A percentile compares a stretch with the other conserved stretches of the same genome.
These are phyloP conservation scores for Nephotettix cincticeps DNA, from an alignment of 1,140 invertebrate species.

Conservation along the genomic window DNA sequence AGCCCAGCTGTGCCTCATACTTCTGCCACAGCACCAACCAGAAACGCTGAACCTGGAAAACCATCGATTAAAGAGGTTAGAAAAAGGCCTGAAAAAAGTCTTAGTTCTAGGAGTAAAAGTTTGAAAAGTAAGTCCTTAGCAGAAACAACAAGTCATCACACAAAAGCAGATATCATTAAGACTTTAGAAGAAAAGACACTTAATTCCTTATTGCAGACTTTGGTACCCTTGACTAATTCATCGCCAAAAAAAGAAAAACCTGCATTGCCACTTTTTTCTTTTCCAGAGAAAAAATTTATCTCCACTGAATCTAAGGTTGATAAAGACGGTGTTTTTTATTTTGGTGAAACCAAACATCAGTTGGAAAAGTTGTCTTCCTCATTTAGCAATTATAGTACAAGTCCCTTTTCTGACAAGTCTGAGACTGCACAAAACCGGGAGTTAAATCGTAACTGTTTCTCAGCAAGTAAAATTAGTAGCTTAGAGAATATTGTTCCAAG, in stretches of 20 bases:
- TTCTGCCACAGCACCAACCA: background rate
- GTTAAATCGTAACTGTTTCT: too few relatives aligned
- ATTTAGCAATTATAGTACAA: background rate
- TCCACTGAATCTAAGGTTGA: background rate
- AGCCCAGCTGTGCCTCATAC: background rate
- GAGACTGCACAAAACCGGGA: background rate
- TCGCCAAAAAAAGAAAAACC: constrained; percentile 1
- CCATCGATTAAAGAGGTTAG: background rate
- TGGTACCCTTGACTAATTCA: background rate
- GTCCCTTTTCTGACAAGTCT: background rate
- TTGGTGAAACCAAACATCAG: constrained; percentile 1
- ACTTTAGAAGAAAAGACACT: constrained; percentile 1
- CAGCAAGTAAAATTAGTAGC: too few relatives aligned
- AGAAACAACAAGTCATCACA: background rate
- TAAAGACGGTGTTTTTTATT: constrained; percentile 1
- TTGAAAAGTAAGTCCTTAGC: background rate
- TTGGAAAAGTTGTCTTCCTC: background rate
- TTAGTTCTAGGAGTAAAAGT: background rate
- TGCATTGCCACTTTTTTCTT: background rate
- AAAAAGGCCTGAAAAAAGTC: background rate
- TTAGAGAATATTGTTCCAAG: background rate
- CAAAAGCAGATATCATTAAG: background rate
- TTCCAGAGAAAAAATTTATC: constrained; percentile 2
- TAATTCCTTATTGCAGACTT: background rate
- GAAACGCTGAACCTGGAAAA: background rate